phyloP scores from a whole-genome alignment of 2,797 vertebrate species.

The Sciurus vulgaris region DNA sequence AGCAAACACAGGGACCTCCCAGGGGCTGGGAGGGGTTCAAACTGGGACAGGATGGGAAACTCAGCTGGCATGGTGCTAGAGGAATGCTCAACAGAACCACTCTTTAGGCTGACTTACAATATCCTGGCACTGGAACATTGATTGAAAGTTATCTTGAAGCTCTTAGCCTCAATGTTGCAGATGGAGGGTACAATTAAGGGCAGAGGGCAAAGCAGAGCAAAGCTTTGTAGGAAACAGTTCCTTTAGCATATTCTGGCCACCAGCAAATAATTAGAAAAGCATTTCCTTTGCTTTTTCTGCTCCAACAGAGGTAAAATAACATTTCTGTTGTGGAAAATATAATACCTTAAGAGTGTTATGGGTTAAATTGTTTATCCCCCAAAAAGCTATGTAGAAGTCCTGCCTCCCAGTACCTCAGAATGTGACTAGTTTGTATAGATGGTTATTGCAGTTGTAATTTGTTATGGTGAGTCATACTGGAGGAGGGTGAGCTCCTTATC shows the following conservation, averaged over 20 bases:
- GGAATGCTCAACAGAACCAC: neutral
- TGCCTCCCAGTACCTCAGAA: neutral
- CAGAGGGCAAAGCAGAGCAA: too few species aligned
- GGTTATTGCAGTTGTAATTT: neutral
- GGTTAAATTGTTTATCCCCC: neutral
- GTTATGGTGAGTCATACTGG: too few species aligned
- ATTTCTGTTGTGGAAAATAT: slow-evolving; percentile 55
- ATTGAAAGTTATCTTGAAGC: neutral
- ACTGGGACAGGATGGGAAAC: neutral
- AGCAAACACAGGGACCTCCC: neutral
- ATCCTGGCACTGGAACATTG: rapidly evolving
- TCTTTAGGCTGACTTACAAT: neutral
- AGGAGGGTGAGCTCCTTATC: neutral
- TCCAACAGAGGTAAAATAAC: slow-evolving; percentile 36
- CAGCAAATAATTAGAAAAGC: neutral
- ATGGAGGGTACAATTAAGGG: neutral
- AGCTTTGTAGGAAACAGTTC: neutral
- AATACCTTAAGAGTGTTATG: neutral
- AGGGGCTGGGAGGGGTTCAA: too few species aligned
- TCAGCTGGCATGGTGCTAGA: neutral
- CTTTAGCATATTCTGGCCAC: neutral
- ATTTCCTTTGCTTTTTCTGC: neutral
- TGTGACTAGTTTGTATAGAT: neutral
- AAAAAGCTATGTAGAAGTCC: neutral
- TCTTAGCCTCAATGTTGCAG: neutral